Base-by-base conservation (phyloP, 2,113 vertebrate species). In the Psittacula cyanocephala region DNA sequence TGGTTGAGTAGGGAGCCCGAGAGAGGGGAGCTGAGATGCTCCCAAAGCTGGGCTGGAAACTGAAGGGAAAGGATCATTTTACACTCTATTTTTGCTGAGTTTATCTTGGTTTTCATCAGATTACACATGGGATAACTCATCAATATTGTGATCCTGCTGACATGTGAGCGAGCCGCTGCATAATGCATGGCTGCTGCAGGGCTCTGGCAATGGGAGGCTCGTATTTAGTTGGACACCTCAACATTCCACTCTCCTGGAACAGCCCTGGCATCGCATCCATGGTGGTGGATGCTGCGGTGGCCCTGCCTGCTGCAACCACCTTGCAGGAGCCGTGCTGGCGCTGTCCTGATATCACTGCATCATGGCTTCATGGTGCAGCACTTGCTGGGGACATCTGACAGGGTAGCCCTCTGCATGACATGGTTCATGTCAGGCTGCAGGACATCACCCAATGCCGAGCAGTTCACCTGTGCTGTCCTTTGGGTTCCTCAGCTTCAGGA, bases 101-200 rank as follows among this genome's bases (percentile, higher is more conserved):
- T 94, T 95, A 95, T 96, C 94, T 97, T 68, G 74, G 77, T 95
- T 97, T 96, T 97, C 95, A 94, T 93, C 92, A 91, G 92, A 95
- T 97, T 97, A 94, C 95, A 83, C 17, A 14, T 6, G 29, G 87
- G 95, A 94, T 97, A 96, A 88, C 95, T 96, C 96, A 96, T 96
- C 96, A 96, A 96, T 97, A 93, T 92, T 94, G 94, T 95, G 97
- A 94, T 96, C 93, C 94, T 69, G 94, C 95, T 96, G 97, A 97
- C 94, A 93, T 47, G 53, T 78, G 84, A 94, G 94, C 62, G 93
- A 95, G 88, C 46, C 5, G 5, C 92, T 96, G 97, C 94, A 96
- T 96, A 94, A 96, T 96, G 96, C 96, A 97, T 96, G 96, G 94
- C 71, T 92, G 94, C 94, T 95, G 91, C 95, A 86, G 95, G 71